Evolutionary conservation across 2,888 invertebrate species (phyloP).

Genomic region (Mesopsocus fuscifrons): DNA sequence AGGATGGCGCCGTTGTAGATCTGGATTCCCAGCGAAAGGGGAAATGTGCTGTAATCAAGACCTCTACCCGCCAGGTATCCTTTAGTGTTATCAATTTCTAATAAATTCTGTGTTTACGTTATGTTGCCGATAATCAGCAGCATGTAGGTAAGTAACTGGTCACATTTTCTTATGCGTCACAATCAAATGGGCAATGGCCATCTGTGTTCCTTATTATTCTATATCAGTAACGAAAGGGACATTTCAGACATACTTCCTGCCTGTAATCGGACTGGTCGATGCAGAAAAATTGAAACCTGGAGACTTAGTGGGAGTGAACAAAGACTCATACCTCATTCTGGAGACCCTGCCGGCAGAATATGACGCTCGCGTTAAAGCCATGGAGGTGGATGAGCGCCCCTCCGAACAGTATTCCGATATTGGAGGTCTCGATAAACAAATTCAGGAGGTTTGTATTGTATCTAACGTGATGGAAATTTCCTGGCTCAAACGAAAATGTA

Average conservation of each 20-base stretch:
- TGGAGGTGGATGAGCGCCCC: conserved; percentile 99
- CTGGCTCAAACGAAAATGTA: too few relatives aligned
- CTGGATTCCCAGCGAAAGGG: conserved; percentile 96
- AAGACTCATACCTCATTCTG: conserved; percentile 93
- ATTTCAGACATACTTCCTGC: conserved; percentile 92
- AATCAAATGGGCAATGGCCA: too few relatives aligned
- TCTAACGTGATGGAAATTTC: too few relatives aligned
- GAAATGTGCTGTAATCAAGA: conserved; percentile 99
- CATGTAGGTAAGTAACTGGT: too few relatives aligned
- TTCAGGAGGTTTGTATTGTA: conserved; percentile 45
- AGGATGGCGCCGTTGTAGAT: conserved; percentile 97
- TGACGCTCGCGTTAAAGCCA: conserved; percentile 94
- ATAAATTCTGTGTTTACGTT: too few relatives aligned
- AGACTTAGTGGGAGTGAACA: conserved; percentile 84
- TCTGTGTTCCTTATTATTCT: too few relatives aligned
- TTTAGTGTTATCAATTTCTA: too few relatives aligned
- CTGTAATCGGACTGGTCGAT: conserved; percentile 96
- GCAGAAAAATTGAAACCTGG: conserved; percentile 95
- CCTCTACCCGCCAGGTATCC: conserved; percentile 67
- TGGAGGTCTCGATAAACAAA: conserved; percentile 97
- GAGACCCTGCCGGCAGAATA: conserved; percentile 96
- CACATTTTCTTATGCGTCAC: too few relatives aligned
- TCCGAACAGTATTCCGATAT: conserved; percentile 99
- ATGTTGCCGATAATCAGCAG: too few relatives aligned
- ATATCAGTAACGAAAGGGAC: too few relatives aligned